These are phyloP conservation scores for Desoria tigrina DNA, from an alignment of 2,888 invertebrate genomes.

Conservation along the genomic window DNA sequence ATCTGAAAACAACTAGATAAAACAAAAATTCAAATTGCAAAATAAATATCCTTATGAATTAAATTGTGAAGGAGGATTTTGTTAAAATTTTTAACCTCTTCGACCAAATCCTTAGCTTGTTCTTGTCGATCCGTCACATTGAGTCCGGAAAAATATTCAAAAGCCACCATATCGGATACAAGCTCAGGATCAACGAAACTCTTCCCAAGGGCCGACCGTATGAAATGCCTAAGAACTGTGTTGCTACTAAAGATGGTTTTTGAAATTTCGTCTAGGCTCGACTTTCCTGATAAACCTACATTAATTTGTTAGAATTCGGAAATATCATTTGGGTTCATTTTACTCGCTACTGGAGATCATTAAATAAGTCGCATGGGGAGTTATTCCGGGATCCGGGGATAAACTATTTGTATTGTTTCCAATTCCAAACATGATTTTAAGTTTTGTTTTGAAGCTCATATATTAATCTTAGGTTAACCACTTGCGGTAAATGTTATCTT, in stretches of 20 bases:
- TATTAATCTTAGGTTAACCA: too few relatives aligned
- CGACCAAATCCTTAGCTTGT: constrained; percentile 46
- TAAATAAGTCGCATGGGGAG: not conserved
- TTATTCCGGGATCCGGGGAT: too few relatives aligned
- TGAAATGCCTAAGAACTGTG: constrained; percentile 38
- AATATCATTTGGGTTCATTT: not conserved
- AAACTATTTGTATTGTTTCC: too few relatives aligned
- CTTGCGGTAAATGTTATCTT: too few relatives aligned
- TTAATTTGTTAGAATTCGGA: not conserved
- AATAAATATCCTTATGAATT: not conserved
- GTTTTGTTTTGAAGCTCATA: too few relatives aligned
- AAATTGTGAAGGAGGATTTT: not conserved
- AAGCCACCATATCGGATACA: constrained; percentile 37
- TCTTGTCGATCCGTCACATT: constrained; percentile 42
- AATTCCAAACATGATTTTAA: too few relatives aligned
- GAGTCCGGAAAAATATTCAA: constrained; percentile 50
- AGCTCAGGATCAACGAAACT: constrained; percentile 32
- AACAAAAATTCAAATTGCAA: constrained; percentile 1
- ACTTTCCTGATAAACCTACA: constrained; percentile 34
- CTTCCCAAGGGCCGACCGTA: constrained; percentile 34
- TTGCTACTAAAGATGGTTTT: constrained; percentile 31
- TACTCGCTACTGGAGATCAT: not conserved
- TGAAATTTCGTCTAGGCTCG: constrained; percentile 11
- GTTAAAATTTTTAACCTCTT: constrained; percentile 34
- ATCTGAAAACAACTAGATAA: constrained; percentile 43